These are phyloP conservation scores for Cetonia aurata DNA, from an alignment of 2,888 invertebrate genomes.

Conservation along the genomic window DNA sequence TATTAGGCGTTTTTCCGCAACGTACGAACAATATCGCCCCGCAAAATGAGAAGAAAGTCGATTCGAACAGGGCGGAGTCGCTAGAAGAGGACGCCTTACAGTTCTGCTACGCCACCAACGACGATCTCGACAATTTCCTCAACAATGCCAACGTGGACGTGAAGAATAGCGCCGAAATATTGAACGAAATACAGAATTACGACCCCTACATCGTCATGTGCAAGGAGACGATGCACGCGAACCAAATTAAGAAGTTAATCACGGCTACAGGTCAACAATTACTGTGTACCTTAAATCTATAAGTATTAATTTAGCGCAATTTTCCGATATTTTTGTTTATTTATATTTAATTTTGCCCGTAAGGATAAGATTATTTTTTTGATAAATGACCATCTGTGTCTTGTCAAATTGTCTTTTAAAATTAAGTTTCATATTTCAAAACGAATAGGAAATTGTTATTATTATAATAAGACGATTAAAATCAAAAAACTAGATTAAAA, in stretches of 20 bases:
- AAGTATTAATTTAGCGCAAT: slow-evolving; percentile 43
- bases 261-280: slow-evolving; percentile 73
- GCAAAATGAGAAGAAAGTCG: slow-evolving; percentile 25
- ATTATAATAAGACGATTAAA: neutral
- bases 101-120: slow-evolving; percentile 12
- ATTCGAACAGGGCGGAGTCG: slow-evolving; percentile 12
- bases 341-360: slow-evolving; percentile 1
- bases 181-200: slow-evolving; percentile 65
- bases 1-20: slow-evolving; percentile 66
- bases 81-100: slow-evolving; percentile 22
- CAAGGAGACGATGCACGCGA: slow-evolving; percentile 73
- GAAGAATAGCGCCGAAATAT: slow-evolving; percentile 56
- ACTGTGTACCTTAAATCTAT: slow-evolving; percentile 64
- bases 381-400: neutral
- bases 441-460: neutral
- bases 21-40: slow-evolving; percentile 56
- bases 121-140: slow-evolving; percentile 35
- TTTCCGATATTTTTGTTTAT: neutral
- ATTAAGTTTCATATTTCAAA: neutral
- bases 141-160: slow-evolving; percentile 48
- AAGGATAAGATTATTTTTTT: too few relatives aligned
- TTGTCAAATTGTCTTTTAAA: too few relatives aligned
- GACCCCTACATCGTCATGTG: slow-evolving; percentile 67
- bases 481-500: too few relatives aligned
- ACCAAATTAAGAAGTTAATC: slow-evolving; percentile 72